These are phyloP conservation scores for Sebastes matsubarae DNA, from an alignment of 2,797 vertebrate genomes.

Conservation along the genomic window DNA sequence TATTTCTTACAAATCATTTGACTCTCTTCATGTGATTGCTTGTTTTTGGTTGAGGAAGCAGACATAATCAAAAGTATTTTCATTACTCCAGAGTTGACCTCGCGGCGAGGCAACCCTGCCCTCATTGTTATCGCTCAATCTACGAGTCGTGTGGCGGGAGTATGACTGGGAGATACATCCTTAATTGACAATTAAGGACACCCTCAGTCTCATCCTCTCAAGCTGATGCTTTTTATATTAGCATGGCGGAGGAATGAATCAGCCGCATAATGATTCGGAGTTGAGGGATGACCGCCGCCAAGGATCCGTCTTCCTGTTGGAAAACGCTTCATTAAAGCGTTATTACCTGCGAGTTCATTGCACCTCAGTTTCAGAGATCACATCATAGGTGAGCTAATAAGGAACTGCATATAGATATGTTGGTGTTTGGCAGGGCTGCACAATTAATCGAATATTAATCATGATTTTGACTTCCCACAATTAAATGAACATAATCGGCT, in stretches of 20 bases:
- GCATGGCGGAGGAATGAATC: slow-evolving; percentile 59
- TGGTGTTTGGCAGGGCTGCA: not conserved
- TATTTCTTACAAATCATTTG: slow-evolving; percentile 27
- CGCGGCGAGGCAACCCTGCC: slow-evolving; percentile 26
- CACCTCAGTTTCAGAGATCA: slow-evolving; percentile 28
- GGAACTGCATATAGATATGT: not conserved
- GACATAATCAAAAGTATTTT: slow-evolving; percentile 50
- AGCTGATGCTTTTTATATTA: slow-evolving; percentile 71
- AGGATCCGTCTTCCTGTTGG: slow-evolving; percentile 36
- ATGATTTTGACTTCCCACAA: not conserved
- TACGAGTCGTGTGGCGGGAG: slow-evolving; percentile 41
- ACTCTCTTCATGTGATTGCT: slow-evolving; percentile 19
- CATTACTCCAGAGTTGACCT: slow-evolving; percentile 41
- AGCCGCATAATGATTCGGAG: slow-evolving; percentile 48
- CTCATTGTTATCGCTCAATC: slow-evolving; percentile 58
- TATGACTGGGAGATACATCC: slow-evolving; percentile 44
- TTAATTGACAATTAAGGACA: slow-evolving; percentile 76
- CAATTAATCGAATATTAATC: not conserved
- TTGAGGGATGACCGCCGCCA: slow-evolving; percentile 43
- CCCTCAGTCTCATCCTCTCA: slow-evolving; percentile 57
- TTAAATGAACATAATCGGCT: no score
- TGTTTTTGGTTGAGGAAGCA: slow-evolving; percentile 44
- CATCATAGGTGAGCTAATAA: not conserved
- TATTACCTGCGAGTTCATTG: slow-evolving; percentile 53
- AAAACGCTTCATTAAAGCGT: slow-evolving; percentile 61